Conservation (phyloP, 2,888 invertebrate genomes). For the Cenopis cana region DNA sequence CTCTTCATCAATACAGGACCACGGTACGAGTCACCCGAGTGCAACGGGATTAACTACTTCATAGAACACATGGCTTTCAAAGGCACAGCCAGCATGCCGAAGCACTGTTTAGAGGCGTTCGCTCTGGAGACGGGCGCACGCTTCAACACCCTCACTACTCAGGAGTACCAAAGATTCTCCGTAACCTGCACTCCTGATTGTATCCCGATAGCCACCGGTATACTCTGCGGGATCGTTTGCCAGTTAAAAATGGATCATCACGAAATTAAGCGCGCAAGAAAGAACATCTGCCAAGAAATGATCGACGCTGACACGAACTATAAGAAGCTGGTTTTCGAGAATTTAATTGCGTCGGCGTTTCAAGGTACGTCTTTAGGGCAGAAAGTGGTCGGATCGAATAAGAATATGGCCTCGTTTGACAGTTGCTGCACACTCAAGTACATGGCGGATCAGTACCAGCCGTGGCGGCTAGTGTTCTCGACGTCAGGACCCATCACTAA, state of each 20-base stretch:
- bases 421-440: slow-evolving; percentile 54
- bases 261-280: slow-evolving; percentile 61
- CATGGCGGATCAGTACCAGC: slow-evolving; percentile 61
- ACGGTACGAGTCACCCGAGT: slow-evolving; percentile 60
- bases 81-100: slow-evolving; percentile 55
- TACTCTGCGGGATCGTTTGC: slow-evolving; percentile 57
- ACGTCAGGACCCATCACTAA: slow-evolving; percentile 90
- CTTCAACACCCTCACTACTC: slow-evolving; percentile 59
- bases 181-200: slow-evolving; percentile 51
- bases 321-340: slow-evolving; percentile 71
- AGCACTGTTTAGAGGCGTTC: slow-evolving; percentile 51
- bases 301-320: slow-evolving; percentile 66
- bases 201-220: slow-evolving; percentile 49
- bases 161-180: slow-evolving; percentile 67
- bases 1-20: slow-evolving; percentile 66
- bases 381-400: slow-evolving; percentile 86
- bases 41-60: slow-evolving; percentile 71
- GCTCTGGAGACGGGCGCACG: slow-evolving; percentile 54
- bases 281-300: slow-evolving; percentile 63
- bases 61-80: slow-evolving; percentile 72
- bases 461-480: slow-evolving; percentile 88
- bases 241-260: slow-evolving; percentile 56
- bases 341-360: slow-evolving; percentile 78
- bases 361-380: slow-evolving; percentile 76
- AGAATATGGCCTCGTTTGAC: slow-evolving; percentile 86